phyloP scores from a whole-genome alignment of 1,140 invertebrate species.

The Calliphora vicina region DNA sequence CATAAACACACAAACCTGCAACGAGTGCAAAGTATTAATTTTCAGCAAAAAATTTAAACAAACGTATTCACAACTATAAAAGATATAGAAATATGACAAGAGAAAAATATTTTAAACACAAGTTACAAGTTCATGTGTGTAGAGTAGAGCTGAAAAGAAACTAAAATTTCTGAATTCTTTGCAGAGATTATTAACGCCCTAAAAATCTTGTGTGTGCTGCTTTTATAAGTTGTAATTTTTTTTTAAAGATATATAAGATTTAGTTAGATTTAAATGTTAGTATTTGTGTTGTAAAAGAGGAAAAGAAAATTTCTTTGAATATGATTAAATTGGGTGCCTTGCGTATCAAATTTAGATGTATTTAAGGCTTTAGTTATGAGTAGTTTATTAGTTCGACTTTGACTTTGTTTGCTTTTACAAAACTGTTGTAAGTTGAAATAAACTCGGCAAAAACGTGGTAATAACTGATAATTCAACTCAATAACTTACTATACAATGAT shows the following conservation, averaged over 20 bases:
- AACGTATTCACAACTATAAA: not conserved
- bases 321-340: no score
- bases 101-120: not conserved
- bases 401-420: no score
- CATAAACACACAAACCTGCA: not conserved
- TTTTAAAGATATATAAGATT: not conserved
- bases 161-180: not conserved
- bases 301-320: not conserved
- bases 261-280: not conserved
- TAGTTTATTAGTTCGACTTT: no score
- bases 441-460: no score
- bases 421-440: no score
- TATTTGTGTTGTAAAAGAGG: not conserved
- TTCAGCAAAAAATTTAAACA: not conserved
- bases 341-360: no score
- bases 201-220: not conserved
- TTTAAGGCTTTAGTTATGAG: no score
- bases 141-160: not conserved
- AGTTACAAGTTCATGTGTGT: slow-evolving; percentile 28
- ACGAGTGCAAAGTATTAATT: not conserved
- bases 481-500: no score
- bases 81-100: not conserved
- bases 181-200: not conserved
- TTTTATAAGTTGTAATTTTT: not conserved
- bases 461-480: no score